These are phyloP conservation scores for Cochlearius cochlearius DNA, from an alignment of 2,113 vertebrate species.

Conservation along the genomic window DNA sequence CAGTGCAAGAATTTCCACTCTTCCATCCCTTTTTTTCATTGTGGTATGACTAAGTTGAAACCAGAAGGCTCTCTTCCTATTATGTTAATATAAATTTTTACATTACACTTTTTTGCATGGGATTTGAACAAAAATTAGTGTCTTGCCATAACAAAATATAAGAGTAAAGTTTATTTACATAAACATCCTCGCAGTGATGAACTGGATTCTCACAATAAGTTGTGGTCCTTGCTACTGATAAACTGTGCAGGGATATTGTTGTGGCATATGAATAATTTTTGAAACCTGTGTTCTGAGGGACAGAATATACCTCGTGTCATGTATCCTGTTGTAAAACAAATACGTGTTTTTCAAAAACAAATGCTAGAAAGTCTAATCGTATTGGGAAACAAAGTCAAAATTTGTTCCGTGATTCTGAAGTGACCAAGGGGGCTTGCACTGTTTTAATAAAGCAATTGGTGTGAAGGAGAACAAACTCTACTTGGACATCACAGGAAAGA, in stretches of 20 bases:
- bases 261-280: slow-evolving; percentile 41
- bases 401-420: not conserved
- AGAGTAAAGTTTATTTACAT: slow-evolving; percentile 47
- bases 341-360: not conserved
- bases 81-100: slow-evolving; percentile 7
- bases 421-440: not conserved
- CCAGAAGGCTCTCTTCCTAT: slow-evolving; percentile 30
- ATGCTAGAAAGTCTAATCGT: not conserved
- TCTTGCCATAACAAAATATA: not conserved
- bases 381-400: not conserved
- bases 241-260: not conserved
- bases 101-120: slow-evolving; percentile 53
- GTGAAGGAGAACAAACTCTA: not conserved
- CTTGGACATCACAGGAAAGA: not conserved
- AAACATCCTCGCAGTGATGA: slow-evolving; percentile 1
- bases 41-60: not conserved
- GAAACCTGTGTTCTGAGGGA: not conserved
- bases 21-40: not conserved
- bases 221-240: slow-evolving; percentile 27
- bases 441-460: not conserved
- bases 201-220: slow-evolving; percentile 17
- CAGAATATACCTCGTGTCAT: not conserved
- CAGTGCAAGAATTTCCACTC: not conserved
- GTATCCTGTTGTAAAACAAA: not conserved
- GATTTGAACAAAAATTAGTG: slow-evolving; percentile 38